Conservation (phyloP, 2,113 vertebrate genomes). For the Gadus macrocephalus region DNA sequence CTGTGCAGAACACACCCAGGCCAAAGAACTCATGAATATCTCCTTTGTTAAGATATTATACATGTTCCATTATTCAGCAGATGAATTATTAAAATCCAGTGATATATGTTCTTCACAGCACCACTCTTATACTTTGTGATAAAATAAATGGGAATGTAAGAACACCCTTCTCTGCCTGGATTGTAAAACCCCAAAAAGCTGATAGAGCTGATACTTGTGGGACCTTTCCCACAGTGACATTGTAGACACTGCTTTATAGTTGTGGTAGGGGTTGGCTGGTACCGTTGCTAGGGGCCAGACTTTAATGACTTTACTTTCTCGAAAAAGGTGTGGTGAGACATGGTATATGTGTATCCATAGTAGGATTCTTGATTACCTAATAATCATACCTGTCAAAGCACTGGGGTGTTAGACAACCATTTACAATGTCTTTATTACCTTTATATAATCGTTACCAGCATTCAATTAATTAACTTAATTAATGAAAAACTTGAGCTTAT, state of each 20-base stretch:
- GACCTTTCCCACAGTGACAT: no score
- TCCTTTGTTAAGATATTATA: slow-evolving; percentile 53
- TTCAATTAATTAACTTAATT: no score
- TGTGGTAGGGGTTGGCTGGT: background rate
- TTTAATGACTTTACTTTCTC: background rate
- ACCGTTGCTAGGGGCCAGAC: background rate
- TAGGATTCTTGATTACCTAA: background rate
- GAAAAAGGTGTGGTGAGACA: background rate
- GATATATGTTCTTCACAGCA: slow-evolving; percentile 37
- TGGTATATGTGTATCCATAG: background rate
- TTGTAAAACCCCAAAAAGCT: no score
- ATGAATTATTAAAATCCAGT: slow-evolving; percentile 62
- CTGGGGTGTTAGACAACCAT: no score
- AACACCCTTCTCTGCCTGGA: no score
- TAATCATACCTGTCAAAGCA: background rate
- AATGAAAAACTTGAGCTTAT: no score
- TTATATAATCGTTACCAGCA: no score
- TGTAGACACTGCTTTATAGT: no score
- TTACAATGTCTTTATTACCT: background rate
- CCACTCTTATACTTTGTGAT: slow-evolving; percentile 7
- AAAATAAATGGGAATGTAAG: no score
- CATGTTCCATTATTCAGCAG: slow-evolving; percentile 63
- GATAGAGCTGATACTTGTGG: no score
- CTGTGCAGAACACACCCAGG: slow-evolving; percentile 12
- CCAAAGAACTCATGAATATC: slow-evolving; percentile 43